These are phyloP conservation scores for Dasyprocta punctata DNA, from an alignment of 2,113 vertebrate species.

Conservation along the genomic window DNA sequence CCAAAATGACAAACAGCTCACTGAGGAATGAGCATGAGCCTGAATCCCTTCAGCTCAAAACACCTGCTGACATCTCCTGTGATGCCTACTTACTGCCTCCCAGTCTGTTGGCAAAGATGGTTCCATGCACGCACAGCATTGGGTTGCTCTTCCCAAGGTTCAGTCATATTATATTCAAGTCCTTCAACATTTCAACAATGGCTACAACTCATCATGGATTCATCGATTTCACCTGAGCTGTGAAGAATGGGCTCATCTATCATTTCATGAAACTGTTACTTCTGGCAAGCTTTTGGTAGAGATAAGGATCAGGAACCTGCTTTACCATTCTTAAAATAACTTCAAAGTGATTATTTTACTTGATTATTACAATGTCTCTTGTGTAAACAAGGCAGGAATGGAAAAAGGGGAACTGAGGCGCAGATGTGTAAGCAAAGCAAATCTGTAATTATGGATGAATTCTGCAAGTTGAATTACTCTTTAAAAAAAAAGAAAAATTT, in stretches of 20 bases:
- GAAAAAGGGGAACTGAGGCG: background rate
- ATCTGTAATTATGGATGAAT: background rate
- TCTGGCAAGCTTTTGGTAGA: background rate
- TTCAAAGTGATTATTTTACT: slow-evolving; percentile 8
- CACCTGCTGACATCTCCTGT: background rate
- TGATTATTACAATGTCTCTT: background rate
- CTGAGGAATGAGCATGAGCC: background rate
- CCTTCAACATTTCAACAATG: background rate
- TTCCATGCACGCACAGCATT: background rate
- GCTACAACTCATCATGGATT: background rate
- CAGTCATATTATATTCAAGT: background rate
- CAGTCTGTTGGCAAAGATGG: background rate
- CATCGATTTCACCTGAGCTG: background rate
- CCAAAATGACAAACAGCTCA: background rate
- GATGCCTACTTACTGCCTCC: background rate
- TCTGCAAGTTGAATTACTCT: background rate
- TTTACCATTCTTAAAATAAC: background rate
- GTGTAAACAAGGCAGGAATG: background rate
- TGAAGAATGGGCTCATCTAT: background rate
- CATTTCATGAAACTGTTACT: background rate
- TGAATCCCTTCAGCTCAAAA: background rate
- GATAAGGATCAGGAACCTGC: background rate
- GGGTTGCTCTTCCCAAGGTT: background rate
- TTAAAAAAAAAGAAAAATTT: background rate
- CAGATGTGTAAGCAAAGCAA: background rate